Evolutionary conservation across 2,113 vertebrate species (phyloP), one percentile per base, ranked within the genome.

Genomic region (Dasyprocta punctata): DNA sequence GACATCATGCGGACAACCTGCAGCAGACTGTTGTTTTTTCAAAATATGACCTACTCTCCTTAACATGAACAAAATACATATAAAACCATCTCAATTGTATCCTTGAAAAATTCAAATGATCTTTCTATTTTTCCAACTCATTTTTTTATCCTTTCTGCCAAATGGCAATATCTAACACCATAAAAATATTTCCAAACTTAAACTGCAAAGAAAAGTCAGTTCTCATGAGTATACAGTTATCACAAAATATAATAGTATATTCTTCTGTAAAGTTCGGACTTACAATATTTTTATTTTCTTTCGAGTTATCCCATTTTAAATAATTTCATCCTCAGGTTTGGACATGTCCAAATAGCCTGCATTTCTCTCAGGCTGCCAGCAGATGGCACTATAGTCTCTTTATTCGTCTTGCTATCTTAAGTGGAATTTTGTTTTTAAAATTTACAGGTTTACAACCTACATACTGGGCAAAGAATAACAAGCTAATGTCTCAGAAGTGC

Each of bases 341-440:
- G 52, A 36, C 22, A 1, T 3, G 7, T 13, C 13, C 41, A 16
- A 38, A 11, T 10, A 11, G 33, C n/a, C 5, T 97, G 95, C 44
- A 87, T 56, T 94, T 92, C 63, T 67, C 81, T 7, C 2, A 56
- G 6, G 0, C 0, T 0, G 67, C 97, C 99, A 98, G 98, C 94
- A 98, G 99, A 98, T 98, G 98, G 98, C 98, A 98, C 83, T 92
- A 60, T 52, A 91, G 98, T 86, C 88, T 95, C 98, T 98, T 92
- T 86, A 41, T 95, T 98, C 47, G 81, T 82, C 22, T 88, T 65
- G 20, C 61, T 2, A 38, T 36, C 33, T 10, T 4, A 26, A 8
- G 2, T 5, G 11, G 41, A 41, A n/a, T 84, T 96, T 92, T 89
- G 44, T 97, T 89, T 95, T 82, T 65, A 65, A 71, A 81, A 81